Base-by-base conservation (phyloP, 2,888 invertebrate genomes). In the Agrochola lychnidis region DNA sequence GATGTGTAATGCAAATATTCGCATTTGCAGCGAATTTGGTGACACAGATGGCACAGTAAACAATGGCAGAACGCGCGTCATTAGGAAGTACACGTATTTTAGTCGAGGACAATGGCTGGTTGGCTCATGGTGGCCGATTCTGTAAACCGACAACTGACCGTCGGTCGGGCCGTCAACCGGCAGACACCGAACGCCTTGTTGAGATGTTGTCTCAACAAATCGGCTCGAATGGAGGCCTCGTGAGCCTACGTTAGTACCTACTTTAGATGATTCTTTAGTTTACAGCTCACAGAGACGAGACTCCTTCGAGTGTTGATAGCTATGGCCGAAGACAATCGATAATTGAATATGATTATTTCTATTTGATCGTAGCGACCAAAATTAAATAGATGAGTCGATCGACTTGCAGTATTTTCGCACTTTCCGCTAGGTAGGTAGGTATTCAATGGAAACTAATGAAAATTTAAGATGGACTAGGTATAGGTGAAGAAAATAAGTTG, bases 11-110 rank as follows among this genome's bases (percentile, higher is more conserved):
- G 85, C 86, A 90, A 90, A 90, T 87, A 89, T 86, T 82, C 78
- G 79, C 83, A 89, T 83, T 83, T 82, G 81, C 84, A 69, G 78
- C 84, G 78, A 89, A 90, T 90, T 91, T 85, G 84, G 88, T 91
- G 88, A 91, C 91, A 91, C 92, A 92, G 91, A 89, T 93, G 93
- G 90, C 57, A 86, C 78, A 76, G 78, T 76, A 88, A 79, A 93
- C 93, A 94, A 93, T 93, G 87, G 88, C 68, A 73, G 70, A 71
- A 57, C 80, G 73, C 71, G 78, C 92, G 93, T 92, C 92, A 93
- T 80, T 84, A 86, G 88, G 89, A 89, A 88, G 85, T 87, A 42
- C 42, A 81, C 88, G 86, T 82, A 87, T 82, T 85, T 77, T 85
- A 74, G 77, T 79, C 70, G 88, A 87, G 88, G 90, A 91, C 92